Evolutionary conservation across 2,888 invertebrate species (phyloP).

Genomic region (Hyalella azteca): DNA sequence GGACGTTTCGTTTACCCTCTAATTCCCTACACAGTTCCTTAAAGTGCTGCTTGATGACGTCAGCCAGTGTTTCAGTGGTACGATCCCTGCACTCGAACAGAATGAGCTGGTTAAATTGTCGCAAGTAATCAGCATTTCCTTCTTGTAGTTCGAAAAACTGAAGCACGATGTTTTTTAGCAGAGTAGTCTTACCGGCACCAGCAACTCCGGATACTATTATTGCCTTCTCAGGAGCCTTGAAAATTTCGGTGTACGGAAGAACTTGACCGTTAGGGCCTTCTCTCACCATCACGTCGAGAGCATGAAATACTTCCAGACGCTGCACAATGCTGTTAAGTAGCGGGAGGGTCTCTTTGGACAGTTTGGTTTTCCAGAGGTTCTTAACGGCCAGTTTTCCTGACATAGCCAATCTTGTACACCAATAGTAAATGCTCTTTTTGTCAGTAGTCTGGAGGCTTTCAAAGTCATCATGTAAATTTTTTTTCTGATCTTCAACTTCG

Average conservation of each 20-base stretch:
- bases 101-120: slow-evolving; percentile 39
- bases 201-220: slow-evolving; percentile 41
- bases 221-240: not conserved
- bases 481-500: not conserved
- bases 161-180: slow-evolving; percentile 38
- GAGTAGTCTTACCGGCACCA: slow-evolving; percentile 46
- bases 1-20: not conserved
- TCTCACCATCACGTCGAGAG: not conserved
- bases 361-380: no score
- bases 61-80: not conserved
- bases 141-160: not conserved
- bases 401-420: not conserved
- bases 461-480: not conserved
- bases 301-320: not conserved
- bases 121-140: not conserved
- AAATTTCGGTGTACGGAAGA: not conserved
- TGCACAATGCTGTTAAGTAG: not conserved
- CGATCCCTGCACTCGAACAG: slow-evolving; percentile 41
- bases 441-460: no score
- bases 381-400: not conserved
- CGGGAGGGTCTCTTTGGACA: not conserved
- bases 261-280: not conserved
- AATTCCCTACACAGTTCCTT: not conserved
- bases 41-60: not conserved
- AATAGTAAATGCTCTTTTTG: not conserved